Evolutionary conservation across 2,797 vertebrate genomes (phyloP), one percentile per base, ranked within the genome.

Genomic region (Peromyscus eremicus): DNA sequence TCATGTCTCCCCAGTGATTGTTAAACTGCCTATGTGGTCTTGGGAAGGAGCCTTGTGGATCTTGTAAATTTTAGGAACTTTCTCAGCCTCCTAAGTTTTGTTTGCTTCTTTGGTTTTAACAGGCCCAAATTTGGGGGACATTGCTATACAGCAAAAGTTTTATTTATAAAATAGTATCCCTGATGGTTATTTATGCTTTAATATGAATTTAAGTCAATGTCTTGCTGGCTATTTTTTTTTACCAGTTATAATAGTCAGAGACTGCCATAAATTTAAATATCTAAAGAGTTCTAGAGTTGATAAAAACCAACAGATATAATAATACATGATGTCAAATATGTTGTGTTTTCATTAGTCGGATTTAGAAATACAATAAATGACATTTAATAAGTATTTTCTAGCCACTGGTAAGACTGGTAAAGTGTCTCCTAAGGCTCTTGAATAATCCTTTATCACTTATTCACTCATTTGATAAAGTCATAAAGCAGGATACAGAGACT

Each of bases 201-300:
- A 23, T 96, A 49, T 95, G 52, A 96, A 80, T 95, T 96, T 87
- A 90, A 84, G 49, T 6, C 84, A 92, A 14, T 16, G 32, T 89
- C 75, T 92, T 94, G 17, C 40, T 77, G 40, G 40, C 66, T 81
- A 6, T 17, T 52, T 6, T 75, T 52, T 68, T 52, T 68, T 17
- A 17, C 40, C 19, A 57, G 32, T 68, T n/a, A 10, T 25, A 71
- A 13, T 12, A 37, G 40, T 64, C 16, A 71, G 19, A 91, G 29
- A 14, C 89, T 91, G 13, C 5, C 32, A 80, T 71, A 21, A 76
- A 80, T 32, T 84, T 87, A 92, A 76, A 34, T 37, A 60, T 73
- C 40, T 84, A 73, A 94, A 86, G 71, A 89, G 49, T 92, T 94
- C 25, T 40, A 68, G 75, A 91, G 82, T 84, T 73, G 91, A 76